Conservation (phyloP, 2,888 invertebrate genomes). For the Eupithecia pulchellata region DNA sequence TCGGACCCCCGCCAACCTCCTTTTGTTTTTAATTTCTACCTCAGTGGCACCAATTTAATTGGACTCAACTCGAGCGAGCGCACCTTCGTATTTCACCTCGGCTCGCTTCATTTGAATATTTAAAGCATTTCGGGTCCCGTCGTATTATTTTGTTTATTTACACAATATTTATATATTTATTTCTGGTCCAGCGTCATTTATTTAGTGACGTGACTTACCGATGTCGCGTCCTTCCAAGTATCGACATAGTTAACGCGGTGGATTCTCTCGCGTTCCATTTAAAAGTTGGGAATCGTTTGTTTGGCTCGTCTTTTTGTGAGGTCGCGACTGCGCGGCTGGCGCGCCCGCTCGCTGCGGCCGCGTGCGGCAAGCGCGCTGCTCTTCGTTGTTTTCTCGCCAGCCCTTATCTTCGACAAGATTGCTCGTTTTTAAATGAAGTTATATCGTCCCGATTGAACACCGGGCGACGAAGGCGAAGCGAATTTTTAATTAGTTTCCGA, state of each 20-base stretch:
- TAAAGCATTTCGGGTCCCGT: slow-evolving; percentile 82
- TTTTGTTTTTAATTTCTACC: slow-evolving; percentile 86
- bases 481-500: slow-evolving; percentile 86
- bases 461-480: slow-evolving; percentile 78
- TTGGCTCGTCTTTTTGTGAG: slow-evolving; percentile 73
- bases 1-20: slow-evolving; percentile 81
- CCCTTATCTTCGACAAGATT: slow-evolving; percentile 83
- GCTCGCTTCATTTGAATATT: slow-evolving; percentile 85
- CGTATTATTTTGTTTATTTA: slow-evolving; percentile 84
- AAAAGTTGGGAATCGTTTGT: slow-evolving; percentile 77
- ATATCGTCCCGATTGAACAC: slow-evolving; percentile 83
- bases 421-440: slow-evolving; percentile 85
- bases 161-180: slow-evolving; percentile 85
- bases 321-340: slow-evolving; percentile 54
- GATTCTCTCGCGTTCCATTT: slow-evolving; percentile 83
- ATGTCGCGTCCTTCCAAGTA: slow-evolving; percentile 84
- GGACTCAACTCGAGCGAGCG: slow-evolving; percentile 83
- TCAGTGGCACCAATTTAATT: slow-evolving; percentile 86
- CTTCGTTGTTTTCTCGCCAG: slow-evolving; percentile 84
- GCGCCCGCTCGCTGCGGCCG: slow-evolving; percentile 49
- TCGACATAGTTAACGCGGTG: slow-evolving; percentile 84
- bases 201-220: slow-evolving; percentile 85
- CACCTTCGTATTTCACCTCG: slow-evolving; percentile 85
- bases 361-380: slow-evolving; percentile 79
- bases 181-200: slow-evolving; percentile 80